Percentiles rank a stretch among this genome's conserved stretches.
Conservation (phyloP, 1,140 invertebrate species). For the Neuroterus valhalla region DNA sequence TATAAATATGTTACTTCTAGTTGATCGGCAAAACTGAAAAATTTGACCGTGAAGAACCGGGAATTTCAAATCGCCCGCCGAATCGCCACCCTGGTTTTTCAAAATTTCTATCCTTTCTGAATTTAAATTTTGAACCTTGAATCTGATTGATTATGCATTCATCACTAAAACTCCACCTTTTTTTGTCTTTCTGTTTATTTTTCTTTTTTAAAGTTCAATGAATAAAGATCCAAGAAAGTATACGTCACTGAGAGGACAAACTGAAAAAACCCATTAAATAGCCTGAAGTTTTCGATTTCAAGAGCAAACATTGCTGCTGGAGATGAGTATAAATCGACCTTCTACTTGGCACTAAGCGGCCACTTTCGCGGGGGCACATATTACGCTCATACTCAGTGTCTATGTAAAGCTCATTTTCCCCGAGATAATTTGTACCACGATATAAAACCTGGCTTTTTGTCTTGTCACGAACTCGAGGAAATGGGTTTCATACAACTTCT, state of each 20-base stretch:
- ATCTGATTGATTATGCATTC: too few species aligned
- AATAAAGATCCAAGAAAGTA: not conserved
- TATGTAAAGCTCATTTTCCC: constrained; percentile 68
- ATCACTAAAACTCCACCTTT: too few species aligned
- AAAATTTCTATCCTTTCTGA: too few species aligned
- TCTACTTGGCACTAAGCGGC: constrained; percentile 57
- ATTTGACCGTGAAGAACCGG: too few species aligned
- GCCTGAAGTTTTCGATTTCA: constrained; percentile 47
- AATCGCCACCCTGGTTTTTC: too few species aligned
- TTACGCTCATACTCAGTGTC: constrained; percentile 55
- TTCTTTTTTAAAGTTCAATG: not conserved
- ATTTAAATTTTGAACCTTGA: too few species aligned
- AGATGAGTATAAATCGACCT: constrained; percentile 57
- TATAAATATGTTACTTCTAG: too few species aligned
- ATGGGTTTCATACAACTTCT: constrained; percentile 52
- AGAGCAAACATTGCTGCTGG: constrained; percentile 40
- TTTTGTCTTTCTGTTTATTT: not conserved
- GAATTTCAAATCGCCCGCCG: too few species aligned
- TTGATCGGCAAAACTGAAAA: too few species aligned
- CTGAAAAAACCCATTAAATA: constrained; percentile 20
- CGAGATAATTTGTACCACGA: constrained; percentile 68
- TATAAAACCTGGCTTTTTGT: constrained; percentile 58
- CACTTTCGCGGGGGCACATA: constrained; percentile 59
- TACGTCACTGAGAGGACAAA: not conserved
- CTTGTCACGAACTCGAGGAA: constrained; percentile 46